Base-by-base conservation (phyloP, 1,140 invertebrate species). In the Choristoneura fumiferana region DNA sequence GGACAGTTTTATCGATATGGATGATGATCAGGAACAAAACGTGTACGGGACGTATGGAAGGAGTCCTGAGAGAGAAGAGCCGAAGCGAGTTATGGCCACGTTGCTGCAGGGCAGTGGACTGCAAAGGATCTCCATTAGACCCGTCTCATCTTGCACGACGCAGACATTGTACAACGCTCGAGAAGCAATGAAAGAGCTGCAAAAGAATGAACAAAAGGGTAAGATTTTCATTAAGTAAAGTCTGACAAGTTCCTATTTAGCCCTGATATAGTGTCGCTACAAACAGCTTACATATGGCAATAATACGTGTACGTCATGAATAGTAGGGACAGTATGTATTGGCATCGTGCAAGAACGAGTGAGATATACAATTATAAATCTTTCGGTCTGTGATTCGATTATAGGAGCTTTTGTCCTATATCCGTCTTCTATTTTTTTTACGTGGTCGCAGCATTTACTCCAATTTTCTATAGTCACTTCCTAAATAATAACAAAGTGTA, bases 1-100 rank as follows among this genome's bases (percentile, higher is more conserved):
- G 45, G 86, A 89, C 45, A 71, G 73, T n/a, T 80, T 89, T 15
- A 63, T 87, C 10, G 84, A 87, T 62, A 86, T 87, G 17, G 86
- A 89, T 54, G 78, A 83, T 10, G 86, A 87, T 54, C 66, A 73
- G 12, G 81, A 85, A 18, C 76, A 84, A 8, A 56, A 65, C 8
- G 39, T 70, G 5, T 74, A 79, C 8, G 71, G 70, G 8, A 65
- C 72, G 22, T 84, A 75, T 40, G 65, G 71, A 22, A 67, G 63
- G 45, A 80, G 70, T 29, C 70, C 77, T 12, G 84, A 83, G 17
- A 72, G 60, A 52, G 81, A 85, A 0, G 69, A 79, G 56, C 81
- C 81, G 4, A 86, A 81, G 40, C 74, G 68, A 65, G 84, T 89
- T 0, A 54, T 84, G 2, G 78, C 86, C 0, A 61, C 76, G 0